Conservation (phyloP, 92 coral and sea anemone species). For the Actinernus sp. region DNA sequence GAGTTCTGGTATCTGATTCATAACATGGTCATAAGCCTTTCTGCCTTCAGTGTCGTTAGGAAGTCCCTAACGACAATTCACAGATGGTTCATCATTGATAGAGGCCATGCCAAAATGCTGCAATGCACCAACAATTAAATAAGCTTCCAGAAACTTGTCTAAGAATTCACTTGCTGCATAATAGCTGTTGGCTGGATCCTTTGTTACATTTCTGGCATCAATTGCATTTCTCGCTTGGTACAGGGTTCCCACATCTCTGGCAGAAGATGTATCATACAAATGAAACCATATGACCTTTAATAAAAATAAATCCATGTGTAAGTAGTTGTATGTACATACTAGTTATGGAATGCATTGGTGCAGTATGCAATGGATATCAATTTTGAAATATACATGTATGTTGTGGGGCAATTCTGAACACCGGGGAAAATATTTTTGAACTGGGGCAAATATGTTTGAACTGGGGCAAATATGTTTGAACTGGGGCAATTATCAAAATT, state of each 20-base stretch:
- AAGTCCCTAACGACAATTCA: background rate
- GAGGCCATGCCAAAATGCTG: background rate
- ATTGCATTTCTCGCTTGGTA: slow-evolving; percentile 53
- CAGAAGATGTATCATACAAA: slow-evolving; percentile 45
- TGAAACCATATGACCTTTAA: slow-evolving; percentile 69
- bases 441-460: too few relatives aligned
- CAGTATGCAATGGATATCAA: too few relatives aligned
- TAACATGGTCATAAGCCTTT: slow-evolving; percentile 59
- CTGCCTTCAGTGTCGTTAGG: background rate
- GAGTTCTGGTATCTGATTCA: slow-evolving; percentile 34
- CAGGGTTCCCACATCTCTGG: slow-evolving; percentile 59
- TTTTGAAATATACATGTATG: too few relatives aligned
- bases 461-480: too few relatives aligned
- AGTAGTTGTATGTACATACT: too few relatives aligned
- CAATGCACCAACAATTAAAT: too few relatives aligned
- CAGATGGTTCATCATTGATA: background rate
- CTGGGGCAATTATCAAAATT: too few relatives aligned
- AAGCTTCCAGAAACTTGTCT: slow-evolving; percentile 56
- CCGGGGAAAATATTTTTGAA: too few relatives aligned
- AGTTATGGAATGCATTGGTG: too few relatives aligned
- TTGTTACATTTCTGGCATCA: slow-evolving; percentile 65
- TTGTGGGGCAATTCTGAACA: too few relatives aligned
- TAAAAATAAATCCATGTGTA: background rate
- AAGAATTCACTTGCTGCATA: slow-evolving; percentile 68
- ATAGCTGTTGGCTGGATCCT: slow-evolving; percentile 50